Percentiles rank a stretch among this genome's conserved stretches.
Conservation (phyloP, 2,797 vertebrate genomes). For the Sebastes matsubarae region DNA sequence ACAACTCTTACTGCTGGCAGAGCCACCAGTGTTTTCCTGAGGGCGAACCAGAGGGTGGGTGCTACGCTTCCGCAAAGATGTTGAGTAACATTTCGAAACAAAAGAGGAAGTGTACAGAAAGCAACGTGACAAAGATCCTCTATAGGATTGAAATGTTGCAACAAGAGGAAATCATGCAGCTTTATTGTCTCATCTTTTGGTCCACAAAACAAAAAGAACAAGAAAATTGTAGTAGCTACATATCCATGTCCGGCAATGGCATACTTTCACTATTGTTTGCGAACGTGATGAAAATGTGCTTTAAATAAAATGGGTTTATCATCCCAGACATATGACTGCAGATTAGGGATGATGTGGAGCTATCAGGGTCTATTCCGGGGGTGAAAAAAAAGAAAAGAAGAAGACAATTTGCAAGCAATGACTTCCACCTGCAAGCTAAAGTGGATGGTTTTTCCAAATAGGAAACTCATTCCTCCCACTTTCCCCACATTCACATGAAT, state of each 20-base stretch:
- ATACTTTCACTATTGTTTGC: background rate
- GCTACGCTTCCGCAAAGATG: background rate
- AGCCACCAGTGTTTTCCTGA: background rate
- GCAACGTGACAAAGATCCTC: background rate
- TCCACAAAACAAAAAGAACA: background rate
- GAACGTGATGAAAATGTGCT: background rate
- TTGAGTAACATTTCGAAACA: background rate
- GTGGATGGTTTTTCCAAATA: background rate
- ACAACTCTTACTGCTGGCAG: background rate
- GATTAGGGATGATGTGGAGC: background rate
- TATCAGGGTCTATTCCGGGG: background rate
- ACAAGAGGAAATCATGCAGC: background rate
- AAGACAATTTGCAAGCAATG: background rate
- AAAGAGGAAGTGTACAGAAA: background rate
- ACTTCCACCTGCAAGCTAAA: background rate
- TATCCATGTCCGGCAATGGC: background rate
- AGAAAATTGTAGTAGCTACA: background rate
- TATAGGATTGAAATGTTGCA: background rate
- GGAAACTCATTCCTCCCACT: conserved; percentile 11
- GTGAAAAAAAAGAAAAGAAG: background rate
- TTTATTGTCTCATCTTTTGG: background rate
- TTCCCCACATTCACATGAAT: conserved; percentile 38
- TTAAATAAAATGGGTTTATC: background rate
- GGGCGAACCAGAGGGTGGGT: background rate
- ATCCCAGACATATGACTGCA: background rate